These are phyloP conservation scores for Cantharis rufa DNA, from an alignment of 2,888 invertebrate genomes.

Conservation along the genomic window DNA sequence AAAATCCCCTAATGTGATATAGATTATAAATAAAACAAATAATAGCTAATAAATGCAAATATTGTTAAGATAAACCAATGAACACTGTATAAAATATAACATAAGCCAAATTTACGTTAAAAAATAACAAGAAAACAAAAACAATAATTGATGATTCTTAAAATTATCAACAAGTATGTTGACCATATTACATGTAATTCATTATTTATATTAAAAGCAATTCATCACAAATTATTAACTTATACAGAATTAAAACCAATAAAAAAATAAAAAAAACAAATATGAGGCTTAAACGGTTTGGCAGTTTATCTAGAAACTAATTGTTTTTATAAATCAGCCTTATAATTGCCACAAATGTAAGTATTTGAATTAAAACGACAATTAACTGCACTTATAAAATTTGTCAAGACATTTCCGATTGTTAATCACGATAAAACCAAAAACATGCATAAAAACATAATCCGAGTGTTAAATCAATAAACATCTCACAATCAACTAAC, in stretches of 20 bases:
- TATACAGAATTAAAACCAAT: neutral
- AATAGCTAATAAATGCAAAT: neutral
- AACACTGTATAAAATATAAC: neutral
- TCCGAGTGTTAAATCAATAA: neutral
- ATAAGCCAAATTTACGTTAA: neutral
- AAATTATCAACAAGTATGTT: neutral
- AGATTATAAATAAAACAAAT: neutral
- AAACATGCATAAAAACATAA: neutral
- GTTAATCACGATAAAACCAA: neutral
- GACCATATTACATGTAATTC: neutral
- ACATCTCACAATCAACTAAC: neutral
- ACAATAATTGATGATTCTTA: neutral
- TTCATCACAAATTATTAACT: neutral
- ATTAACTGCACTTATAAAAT: neutral
- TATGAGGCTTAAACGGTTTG: slow-evolving; percentile 7
- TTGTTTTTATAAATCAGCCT: slow-evolving; percentile 1
- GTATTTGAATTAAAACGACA: neutral
- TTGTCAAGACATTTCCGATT: neutral
- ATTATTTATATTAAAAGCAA: neutral
- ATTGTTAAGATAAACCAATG: neutral
- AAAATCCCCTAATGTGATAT: neutral
- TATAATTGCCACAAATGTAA: neutral
- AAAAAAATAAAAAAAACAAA: neutral
- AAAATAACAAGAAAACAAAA: neutral
- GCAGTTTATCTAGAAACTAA: slow-evolving; percentile 2